Evolutionary conservation across 2,888 invertebrate genomes (phyloP).

Genomic region (Pseudococcus longispinus): DNA sequence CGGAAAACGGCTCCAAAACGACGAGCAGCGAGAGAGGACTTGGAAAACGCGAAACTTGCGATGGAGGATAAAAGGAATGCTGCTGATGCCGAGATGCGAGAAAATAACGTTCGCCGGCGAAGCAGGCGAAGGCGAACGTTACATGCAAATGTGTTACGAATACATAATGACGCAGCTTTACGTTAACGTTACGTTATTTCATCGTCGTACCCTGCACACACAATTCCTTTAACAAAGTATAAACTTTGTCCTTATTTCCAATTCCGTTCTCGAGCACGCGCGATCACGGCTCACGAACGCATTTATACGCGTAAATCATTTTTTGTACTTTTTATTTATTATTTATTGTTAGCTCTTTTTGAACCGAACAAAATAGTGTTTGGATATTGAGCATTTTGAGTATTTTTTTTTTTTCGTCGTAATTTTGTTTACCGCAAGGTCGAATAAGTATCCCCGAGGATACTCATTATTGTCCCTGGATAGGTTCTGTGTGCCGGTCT

Average conservation of each 20-base stretch:
- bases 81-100: neutral
- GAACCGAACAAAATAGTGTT: neutral
- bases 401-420: neutral
- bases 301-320: slow-evolving; percentile 35
- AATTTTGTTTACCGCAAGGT: neutral
- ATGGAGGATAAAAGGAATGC: slow-evolving; percentile 35
- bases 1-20: neutral
- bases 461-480: too few relatives aligned
- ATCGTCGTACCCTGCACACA: slow-evolving; percentile 15
- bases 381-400: neutral
- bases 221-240: slow-evolving; percentile 43
- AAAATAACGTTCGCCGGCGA: slow-evolving; percentile 33
- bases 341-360: neutral
- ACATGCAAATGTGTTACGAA: slow-evolving; percentile 52
- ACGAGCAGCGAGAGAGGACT: neutral
- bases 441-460: too few relatives aligned
- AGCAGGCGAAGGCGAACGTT: slow-evolving; percentile 37
- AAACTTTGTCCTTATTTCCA: slow-evolving; percentile 46
- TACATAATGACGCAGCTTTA: slow-evolving; percentile 49
- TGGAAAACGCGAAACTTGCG: neutral
- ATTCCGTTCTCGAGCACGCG: slow-evolving; percentile 28
- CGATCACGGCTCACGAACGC: neutral
- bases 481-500: too few relatives aligned
- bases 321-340: slow-evolving; percentile 26
- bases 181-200: slow-evolving; percentile 46